These are phyloP conservation scores for Mola mola DNA, from an alignment of 2,113 vertebrate genomes.

Conservation along the genomic window DNA sequence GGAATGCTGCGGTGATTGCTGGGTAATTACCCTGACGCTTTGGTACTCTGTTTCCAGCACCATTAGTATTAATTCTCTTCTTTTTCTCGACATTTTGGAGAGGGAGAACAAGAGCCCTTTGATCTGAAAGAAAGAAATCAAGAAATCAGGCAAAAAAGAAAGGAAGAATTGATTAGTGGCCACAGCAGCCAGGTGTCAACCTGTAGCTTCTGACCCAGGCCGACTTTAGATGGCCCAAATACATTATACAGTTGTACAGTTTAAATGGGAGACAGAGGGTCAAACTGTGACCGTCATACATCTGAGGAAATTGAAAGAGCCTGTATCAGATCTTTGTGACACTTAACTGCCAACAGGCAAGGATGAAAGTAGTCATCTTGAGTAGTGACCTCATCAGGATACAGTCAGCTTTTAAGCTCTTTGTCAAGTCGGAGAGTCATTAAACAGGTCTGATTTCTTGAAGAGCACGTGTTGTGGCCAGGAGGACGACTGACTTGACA, in stretches of 20 bases:
- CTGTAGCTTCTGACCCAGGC: conserved; percentile 43
- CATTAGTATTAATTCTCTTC: conserved; percentile 69
- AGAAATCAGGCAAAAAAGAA: conserved; percentile 5
- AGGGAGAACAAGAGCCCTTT: conserved; percentile 52
- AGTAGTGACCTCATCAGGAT: conserved; percentile 33
- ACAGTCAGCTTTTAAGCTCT: conserved; percentile 30
- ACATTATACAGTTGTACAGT: conserved; percentile 21
- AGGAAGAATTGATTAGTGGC: no score
- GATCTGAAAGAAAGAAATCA: conserved; percentile 40
- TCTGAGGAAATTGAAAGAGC: conserved; percentile 24
- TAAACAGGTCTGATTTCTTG: conserved; percentile 35
- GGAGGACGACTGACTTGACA: conserved; percentile 35
- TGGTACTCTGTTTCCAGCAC: conserved; percentile 66
- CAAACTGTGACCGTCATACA: conserved; percentile 43
- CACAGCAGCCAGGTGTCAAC: no score
- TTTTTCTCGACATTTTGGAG: conserved; percentile 46
- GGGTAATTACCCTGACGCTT: conserved; percentile 74
- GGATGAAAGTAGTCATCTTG: conserved; percentile 33
- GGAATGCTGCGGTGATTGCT: conserved; percentile 77
- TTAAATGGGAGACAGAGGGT: conserved; percentile 26
- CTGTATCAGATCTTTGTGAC: conserved; percentile 24
- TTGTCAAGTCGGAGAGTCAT: conserved; percentile 31
- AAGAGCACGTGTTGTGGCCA: conserved; percentile 46
- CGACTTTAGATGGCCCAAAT: conserved; percentile 48
- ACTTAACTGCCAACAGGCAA: conserved; percentile 26